phyloP scores from a whole-genome alignment of 1,140 invertebrate species.

The Sycophila sp. region DNA sequence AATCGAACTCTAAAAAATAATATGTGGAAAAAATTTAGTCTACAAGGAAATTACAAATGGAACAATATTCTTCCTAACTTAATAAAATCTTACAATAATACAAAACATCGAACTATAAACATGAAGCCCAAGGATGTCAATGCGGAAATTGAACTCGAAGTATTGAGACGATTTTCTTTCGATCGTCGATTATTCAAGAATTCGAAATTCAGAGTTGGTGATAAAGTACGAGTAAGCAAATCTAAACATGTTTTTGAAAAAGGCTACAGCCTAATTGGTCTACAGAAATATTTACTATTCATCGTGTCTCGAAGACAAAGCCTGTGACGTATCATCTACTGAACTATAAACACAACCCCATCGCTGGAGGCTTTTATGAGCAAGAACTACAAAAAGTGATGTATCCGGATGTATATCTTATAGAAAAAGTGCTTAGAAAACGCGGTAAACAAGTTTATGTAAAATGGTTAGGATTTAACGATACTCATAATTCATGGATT shows the following conservation, averaged over 20 bases:
- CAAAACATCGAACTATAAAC: constrained; percentile 59
- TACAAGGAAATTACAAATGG: constrained; percentile 58
- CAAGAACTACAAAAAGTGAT: no score
- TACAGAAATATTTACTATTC: not conserved
- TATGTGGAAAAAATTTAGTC: constrained; percentile 62
- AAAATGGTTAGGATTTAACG: constrained; percentile 38
- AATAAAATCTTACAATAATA: constrained; percentile 60
- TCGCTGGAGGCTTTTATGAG: constrained; percentile 45
- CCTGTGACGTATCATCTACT: no score
- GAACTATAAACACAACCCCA: no score
- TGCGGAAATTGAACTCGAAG: no score
- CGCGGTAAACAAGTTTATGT: constrained; percentile 44
- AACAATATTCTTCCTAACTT: constrained; percentile 54
- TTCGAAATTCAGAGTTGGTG: not conserved
- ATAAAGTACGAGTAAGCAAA: not conserved
- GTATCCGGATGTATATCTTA: no score
- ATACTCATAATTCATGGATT: constrained; percentile 1
- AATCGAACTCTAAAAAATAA: constrained; percentile 63
- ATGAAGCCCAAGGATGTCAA: constrained; percentile 55
- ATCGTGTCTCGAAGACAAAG: no score
- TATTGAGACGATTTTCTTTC: no score
- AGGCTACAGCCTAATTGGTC: not conserved
- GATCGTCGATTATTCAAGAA: not conserved
- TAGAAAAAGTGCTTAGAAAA: constrained; percentile 45
- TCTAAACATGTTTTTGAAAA: not conserved